A percentile compares a stretch with the other conserved stretches of the same genome.
phyloP scores from a whole-genome alignment of 2,113 vertebrate genomes.

The Elaphurus davidianus region DNA sequence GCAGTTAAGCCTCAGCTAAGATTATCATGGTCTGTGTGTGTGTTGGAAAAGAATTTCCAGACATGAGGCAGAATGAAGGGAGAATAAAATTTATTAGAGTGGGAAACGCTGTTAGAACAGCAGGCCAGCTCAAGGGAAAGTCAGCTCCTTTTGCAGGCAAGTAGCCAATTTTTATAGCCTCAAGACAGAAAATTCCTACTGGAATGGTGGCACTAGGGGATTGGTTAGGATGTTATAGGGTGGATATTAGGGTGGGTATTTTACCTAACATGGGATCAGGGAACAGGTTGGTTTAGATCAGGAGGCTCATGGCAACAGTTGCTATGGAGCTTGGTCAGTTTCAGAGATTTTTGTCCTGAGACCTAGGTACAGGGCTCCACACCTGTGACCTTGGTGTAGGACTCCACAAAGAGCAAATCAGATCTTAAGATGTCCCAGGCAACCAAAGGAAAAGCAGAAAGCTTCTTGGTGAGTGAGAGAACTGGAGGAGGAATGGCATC shows the following conservation, averaged over 20 bases:
- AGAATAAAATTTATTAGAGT: background rate
- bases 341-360: background rate
- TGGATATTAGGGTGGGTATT: background rate
- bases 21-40: background rate
- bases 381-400: background rate
- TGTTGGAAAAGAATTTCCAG: background rate
- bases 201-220: background rate
- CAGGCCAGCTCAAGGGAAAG: background rate
- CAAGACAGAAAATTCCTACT: background rate
- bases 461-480: background rate
- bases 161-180: background rate
- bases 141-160: background rate
- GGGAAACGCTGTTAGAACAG: background rate
- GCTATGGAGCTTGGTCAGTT: background rate
- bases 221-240: background rate
- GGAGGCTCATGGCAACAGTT: background rate
- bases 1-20: background rate
- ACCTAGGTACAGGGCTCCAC: background rate
- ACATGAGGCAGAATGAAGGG: background rate
- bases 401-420: background rate
- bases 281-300: background rate
- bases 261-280: background rate
- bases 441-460: background rate
- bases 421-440: background rate
- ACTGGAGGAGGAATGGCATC: background rate